A percentile compares a stretch with the other conserved stretches of the same genome.
Evolutionary conservation across 2,113 vertebrate species (phyloP).

Genomic region (Perccottus glenii): DNA sequence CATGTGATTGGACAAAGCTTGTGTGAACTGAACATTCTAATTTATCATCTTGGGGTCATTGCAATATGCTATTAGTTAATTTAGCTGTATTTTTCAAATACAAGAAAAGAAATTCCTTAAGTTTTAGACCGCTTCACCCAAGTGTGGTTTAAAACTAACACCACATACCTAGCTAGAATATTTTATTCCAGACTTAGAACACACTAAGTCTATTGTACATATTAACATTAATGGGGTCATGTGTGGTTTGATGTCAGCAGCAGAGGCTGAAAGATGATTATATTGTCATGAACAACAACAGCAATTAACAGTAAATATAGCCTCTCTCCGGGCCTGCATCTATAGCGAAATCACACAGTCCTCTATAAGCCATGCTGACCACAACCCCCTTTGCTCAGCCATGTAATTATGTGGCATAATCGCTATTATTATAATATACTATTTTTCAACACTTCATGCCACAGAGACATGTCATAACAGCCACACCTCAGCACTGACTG

Average conservation of each 20-base stretch:
- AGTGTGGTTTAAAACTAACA: no score
- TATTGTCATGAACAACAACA: constrained; percentile 35
- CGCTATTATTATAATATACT: constrained; percentile 36
- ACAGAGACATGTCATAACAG: background rate
- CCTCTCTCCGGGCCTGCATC: constrained; percentile 8
- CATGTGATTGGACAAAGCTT: no score
- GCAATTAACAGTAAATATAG: constrained; percentile 37
- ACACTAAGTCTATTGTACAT: background rate
- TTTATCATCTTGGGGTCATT: no score
- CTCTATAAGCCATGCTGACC: constrained; percentile 19
- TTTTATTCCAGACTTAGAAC: no score
- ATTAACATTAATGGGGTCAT: constrained; percentile 12
- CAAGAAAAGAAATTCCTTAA: no score
- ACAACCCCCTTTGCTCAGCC: background rate
- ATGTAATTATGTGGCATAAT: constrained; percentile 27
- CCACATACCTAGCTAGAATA: no score
- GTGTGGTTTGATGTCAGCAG: constrained; percentile 25
- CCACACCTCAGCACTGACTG: constrained; percentile 1
- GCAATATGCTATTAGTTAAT: no score
- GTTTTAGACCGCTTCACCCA: no score
- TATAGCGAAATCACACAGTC: constrained; percentile 22
- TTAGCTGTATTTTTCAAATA: no score
- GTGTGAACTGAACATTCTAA: no score
- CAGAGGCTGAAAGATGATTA: constrained; percentile 25
- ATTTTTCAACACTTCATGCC: constrained; percentile 11